A percentile compares a stretch with the other conserved stretches of the same genome.
phyloP scores from a whole-genome alignment of 2,888 invertebrate species.

The Abscondita cerata region DNA sequence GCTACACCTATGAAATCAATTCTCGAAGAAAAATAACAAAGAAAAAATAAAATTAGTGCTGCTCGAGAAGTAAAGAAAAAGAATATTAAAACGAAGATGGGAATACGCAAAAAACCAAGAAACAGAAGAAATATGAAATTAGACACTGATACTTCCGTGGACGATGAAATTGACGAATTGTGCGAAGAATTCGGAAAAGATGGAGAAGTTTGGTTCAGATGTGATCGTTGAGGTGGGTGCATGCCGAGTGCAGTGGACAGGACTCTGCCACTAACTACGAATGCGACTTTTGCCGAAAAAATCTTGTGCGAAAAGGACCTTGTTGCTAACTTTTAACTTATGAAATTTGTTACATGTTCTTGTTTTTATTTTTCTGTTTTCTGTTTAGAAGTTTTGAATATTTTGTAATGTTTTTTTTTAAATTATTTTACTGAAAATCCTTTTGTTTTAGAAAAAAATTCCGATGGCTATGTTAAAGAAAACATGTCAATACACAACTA shows the following conservation, averaged over 20 bases:
- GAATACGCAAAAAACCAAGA: constrained; percentile 1
- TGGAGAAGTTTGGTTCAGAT: constrained; percentile 1
- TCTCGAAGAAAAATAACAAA: constrained; percentile 1
- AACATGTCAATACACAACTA: too few relatives aligned
- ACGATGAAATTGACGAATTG: not conserved
- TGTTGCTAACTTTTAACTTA: not conserved
- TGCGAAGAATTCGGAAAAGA: too few relatives aligned
- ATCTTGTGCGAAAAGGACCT: not conserved
- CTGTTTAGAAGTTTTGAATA: too few relatives aligned
- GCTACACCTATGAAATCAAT: too few relatives aligned
- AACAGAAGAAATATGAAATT: not conserved
- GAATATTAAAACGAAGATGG: not conserved
- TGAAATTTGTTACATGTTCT: too few relatives aligned
- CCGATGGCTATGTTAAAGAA: too few relatives aligned
- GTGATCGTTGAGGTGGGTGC: not conserved
- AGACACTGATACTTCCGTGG: not conserved
- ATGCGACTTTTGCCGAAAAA: not conserved
- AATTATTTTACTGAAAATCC: too few relatives aligned
- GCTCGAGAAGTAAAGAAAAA: not conserved
- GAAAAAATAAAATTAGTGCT: not conserved
- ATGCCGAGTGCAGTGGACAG: not conserved
- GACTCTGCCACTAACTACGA: not conserved
- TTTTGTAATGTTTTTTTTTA: too few relatives aligned
- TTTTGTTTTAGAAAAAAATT: too few relatives aligned
- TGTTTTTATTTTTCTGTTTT: too few relatives aligned